Percentiles rank a stretch among this genome's conserved stretches.
Evolutionary conservation across 2,888 invertebrate species (phyloP).

Genomic region (Thera obeliscata): DNA sequence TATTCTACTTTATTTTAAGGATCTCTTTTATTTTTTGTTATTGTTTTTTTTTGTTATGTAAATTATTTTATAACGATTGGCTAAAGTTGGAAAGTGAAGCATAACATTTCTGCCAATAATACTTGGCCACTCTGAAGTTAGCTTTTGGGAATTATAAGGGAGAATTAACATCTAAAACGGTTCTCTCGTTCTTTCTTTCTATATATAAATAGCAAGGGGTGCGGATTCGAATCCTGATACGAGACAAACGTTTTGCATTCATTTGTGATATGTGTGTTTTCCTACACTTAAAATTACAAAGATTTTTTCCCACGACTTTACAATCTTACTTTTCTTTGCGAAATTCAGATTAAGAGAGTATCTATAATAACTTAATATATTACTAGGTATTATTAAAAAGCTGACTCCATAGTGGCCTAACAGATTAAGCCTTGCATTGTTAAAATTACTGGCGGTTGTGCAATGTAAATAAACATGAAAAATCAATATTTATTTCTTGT

Average conservation of each 20-base stretch:
- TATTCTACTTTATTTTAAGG: slow-evolving; percentile 32
- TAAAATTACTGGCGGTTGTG: not conserved
- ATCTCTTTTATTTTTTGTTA: slow-evolving; percentile 38
- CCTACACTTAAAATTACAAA: too few species aligned
- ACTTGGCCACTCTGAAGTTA: not conserved
- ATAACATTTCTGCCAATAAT: not conserved
- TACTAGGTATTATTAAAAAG: not conserved
- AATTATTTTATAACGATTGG: slow-evolving; percentile 36
- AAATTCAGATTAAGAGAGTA: too few species aligned
- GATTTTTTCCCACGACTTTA: too few species aligned
- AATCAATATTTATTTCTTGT: slow-evolving; percentile 9
- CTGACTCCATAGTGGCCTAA: not conserved
- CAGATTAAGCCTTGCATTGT: not conserved
- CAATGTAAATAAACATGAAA: not conserved
- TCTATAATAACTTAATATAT: too few species aligned
- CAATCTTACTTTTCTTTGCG: too few species aligned
- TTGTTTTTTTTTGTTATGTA: slow-evolving; percentile 31
- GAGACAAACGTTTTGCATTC: too few species aligned
- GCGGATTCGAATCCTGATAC: too few species aligned
- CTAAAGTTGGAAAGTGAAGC: slow-evolving; percentile 7
- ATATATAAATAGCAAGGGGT: not conserved
- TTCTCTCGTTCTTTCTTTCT: too few species aligned
- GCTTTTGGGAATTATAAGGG: not conserved
- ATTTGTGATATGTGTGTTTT: too few species aligned
- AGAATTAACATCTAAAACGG: too few species aligned